Evolutionary conservation across 2,113 vertebrate species (phyloP), one percentile per base, ranked within the genome.

Genomic region (Semicossyphus pulcher): DNA sequence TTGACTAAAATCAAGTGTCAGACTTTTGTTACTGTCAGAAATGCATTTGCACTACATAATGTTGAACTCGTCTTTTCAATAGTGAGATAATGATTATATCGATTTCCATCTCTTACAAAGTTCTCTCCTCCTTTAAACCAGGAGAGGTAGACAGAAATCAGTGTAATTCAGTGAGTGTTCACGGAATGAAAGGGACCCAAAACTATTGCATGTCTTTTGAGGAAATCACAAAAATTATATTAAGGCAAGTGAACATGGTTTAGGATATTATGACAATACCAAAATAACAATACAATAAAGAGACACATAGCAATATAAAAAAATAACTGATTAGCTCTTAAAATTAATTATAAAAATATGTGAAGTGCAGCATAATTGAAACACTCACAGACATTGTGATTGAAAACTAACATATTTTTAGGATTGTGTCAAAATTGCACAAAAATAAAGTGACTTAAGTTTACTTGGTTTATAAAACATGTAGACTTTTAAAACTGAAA

Each of bases 111-210:
- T 51, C 4, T 45, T 60, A 37, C 18, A 14, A 16, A 42, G 31
- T 75, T 72, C 31, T 77, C 42, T 11, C 37, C 28, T 61, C 52
- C 28, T 72, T 88, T 76, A 62, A 86, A 80, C 23, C 57, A 63
- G 34, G 10, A 49, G 16, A 68, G 48, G n/a, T 6, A 57, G 48
- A 39, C 10, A 20, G 0, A 52, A 57, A 48, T 41, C 10, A 65
- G 14, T 42, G 23, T 28, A 26, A 28, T 37, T 49, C 3, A 73
- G n/a, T 15, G 4, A 2, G 15, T 56, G 36, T 5, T 41, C 26
- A 65, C n/a, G 18, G n/a, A 26, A 49, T 52, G 2, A 54, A 58
- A 56, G 8, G 57, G 26, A 44, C 18, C 23, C 10, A 28, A 34
- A 65, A 64, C 14, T 20, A 9, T 29, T 62, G 28, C 14, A 58